phyloP scores from a whole-genome alignment of 2,797 vertebrate species.

The Pantherophis vulpinus region DNA sequence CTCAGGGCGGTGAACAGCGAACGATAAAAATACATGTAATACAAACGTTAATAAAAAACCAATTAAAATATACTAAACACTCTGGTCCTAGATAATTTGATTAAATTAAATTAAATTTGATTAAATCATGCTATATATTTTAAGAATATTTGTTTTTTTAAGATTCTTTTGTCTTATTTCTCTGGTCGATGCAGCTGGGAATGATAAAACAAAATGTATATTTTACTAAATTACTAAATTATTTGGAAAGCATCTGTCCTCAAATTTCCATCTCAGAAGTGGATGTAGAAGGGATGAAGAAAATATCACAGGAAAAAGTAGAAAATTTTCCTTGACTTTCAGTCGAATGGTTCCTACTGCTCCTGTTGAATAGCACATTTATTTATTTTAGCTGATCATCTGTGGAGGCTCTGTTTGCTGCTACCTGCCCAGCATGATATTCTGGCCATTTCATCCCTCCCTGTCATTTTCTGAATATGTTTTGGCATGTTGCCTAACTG shows the following conservation, averaged over 20 bases:
- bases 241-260: neutral
- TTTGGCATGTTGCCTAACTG: slow-evolving; percentile 56
- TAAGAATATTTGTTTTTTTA: neutral
- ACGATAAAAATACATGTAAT: too few species aligned
- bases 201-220: slow-evolving; percentile 10
- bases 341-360: slow-evolving; percentile 47
- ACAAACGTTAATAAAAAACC: too few species aligned
- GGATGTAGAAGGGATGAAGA: slow-evolving; percentile 23
- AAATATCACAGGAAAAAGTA: slow-evolving; percentile 7
- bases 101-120: slow-evolving; percentile 20
- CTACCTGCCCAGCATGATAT: slow-evolving; percentile 48
- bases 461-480: slow-evolving; percentile 55
- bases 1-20: too few species aligned
- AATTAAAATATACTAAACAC: too few species aligned
- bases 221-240: neutral
- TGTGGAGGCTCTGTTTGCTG: slow-evolving; percentile 41
- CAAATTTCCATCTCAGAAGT: slow-evolving; percentile 16
- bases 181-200: neutral
- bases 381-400: slow-evolving; percentile 38
- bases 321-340: slow-evolving; percentile 25
- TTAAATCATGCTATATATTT: slow-evolving; percentile 7
- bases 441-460: slow-evolving; percentile 49
- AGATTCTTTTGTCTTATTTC: slow-evolving; percentile 6
- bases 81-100: too few species aligned
- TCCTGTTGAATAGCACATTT: slow-evolving; percentile 49